A percentile compares a stretch with the other conserved stretches of the same genome.
Evolutionary conservation across 2,113 vertebrate species (phyloP).

Genomic region (Lutjanus erythropterus): DNA sequence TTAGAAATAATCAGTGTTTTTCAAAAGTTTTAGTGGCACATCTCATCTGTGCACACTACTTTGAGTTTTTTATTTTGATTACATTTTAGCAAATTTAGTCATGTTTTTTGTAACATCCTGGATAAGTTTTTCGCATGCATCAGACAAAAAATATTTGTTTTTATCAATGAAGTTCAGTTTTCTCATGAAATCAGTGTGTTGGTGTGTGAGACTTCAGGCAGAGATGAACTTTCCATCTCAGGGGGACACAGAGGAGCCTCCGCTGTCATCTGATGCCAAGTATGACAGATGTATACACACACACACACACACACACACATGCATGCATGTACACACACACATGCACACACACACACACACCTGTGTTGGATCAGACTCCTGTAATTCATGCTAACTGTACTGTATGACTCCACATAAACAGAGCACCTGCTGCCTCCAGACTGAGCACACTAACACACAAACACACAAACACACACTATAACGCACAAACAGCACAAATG

Average conservation of each 20-base stretch:
- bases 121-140: no score
- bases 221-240: not conserved
- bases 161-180: not conserved
- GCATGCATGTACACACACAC: not conserved
- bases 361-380: not conserved
- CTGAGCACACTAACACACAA: not conserved
- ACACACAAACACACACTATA: not conserved
- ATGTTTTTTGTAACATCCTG: no score
- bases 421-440: slow-evolving; percentile 1
- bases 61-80: no score
- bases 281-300: slow-evolving; percentile 16
- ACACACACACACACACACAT: not conserved
- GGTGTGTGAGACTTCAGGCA: slow-evolving; percentile 4
- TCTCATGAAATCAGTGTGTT: not conserved
- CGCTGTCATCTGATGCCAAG: slow-evolving; percentile 43
- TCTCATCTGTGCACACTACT: no score
- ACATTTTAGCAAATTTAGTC: no score
- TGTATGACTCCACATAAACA: slow-evolving; percentile 20
- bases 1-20: no score
- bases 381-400: slow-evolving; percentile 36
- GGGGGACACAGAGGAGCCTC: slow-evolving; percentile 3
- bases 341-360: not conserved
- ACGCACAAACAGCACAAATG: slow-evolving; percentile 1
- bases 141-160: not conserved
- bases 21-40: no score